phyloP scores from a whole-genome alignment of 2,888 invertebrate genomes.

The Pogonocherus hispidulus region DNA sequence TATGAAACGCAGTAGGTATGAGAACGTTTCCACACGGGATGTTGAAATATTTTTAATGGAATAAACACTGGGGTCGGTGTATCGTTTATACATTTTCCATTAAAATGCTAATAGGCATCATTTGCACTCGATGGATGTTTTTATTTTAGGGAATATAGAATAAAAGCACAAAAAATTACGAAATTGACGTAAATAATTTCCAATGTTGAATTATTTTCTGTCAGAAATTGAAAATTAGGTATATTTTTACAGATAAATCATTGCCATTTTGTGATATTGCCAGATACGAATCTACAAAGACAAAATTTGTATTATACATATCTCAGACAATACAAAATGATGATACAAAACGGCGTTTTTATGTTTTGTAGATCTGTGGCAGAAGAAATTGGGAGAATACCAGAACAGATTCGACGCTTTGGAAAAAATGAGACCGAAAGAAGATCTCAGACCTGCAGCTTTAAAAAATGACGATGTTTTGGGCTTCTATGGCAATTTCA shows the following conservation, averaged over 20 bases:
- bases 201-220: no score
- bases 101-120: conserved; percentile 7
- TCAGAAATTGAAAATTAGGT: background rate
- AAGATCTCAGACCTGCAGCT: conserved; percentile 45
- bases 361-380: conserved; percentile 53
- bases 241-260: no score
- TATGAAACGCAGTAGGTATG: no score
- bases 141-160: background rate
- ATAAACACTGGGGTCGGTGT: background rate
- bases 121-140: background rate
- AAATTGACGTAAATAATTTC: background rate
- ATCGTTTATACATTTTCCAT: conserved; percentile 3
- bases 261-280: no score
- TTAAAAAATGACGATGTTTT: conserved; percentile 50
- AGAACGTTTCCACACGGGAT: no score
- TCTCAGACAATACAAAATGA: no score
- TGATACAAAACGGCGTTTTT: no score
- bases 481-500: conserved; percentile 56
- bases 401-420: conserved; percentile 49
- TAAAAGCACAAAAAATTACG: background rate
- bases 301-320: no score
- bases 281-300: no score
- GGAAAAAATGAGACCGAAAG: conserved; percentile 44
- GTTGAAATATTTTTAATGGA: background rate
- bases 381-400: conserved; percentile 46